Percentiles rank a stretch among this genome's conserved stretches.
Conservation (phyloP, 2,888 invertebrate genomes). For the Mythimna pallens region DNA sequence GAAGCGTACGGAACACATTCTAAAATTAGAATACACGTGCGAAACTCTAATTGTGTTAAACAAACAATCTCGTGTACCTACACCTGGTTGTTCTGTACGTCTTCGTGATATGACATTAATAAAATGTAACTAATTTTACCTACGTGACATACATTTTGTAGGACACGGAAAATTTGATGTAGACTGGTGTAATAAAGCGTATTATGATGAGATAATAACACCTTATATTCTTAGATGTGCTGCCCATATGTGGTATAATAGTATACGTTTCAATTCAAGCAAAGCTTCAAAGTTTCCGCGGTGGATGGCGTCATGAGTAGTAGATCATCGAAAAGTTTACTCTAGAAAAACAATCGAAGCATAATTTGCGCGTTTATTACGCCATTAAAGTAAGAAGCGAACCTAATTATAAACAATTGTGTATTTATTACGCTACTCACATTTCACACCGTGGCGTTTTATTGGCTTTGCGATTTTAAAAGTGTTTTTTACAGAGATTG, state of each 20-base stretch:
- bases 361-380: constrained; percentile 82
- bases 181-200: constrained; percentile 27
- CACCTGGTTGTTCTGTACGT: constrained; percentile 78
- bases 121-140: constrained; percentile 56
- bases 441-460: constrained; percentile 63
- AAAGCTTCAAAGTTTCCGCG: constrained; percentile 19
- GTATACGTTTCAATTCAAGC: constrained; percentile 21
- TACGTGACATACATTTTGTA: constrained; percentile 39
- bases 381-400: constrained; percentile 83
- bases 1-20: constrained; percentile 76
- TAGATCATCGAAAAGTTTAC: constrained; percentile 67
- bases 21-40: constrained; percentile 87
- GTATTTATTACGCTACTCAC: constrained; percentile 79
- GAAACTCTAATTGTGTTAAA: constrained; percentile 88
- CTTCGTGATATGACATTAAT: constrained; percentile 71
- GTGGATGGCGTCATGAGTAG: constrained; percentile 40
- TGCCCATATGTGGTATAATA: constrained; percentile 36
- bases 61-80: constrained; percentile 81
- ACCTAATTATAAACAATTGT: constrained; percentile 83
- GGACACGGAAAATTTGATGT: constrained; percentile 10
- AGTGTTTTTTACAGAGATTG: constrained; percentile 58
- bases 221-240: constrained; percentile 13
- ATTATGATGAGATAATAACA: constrained; percentile 26
- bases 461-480: constrained; percentile 62
- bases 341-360: constrained; percentile 75